Evolutionary conservation across 2,797 vertebrate species (phyloP), one percentile per base, ranked within the genome.

Genomic region (Danio choprae): DNA sequence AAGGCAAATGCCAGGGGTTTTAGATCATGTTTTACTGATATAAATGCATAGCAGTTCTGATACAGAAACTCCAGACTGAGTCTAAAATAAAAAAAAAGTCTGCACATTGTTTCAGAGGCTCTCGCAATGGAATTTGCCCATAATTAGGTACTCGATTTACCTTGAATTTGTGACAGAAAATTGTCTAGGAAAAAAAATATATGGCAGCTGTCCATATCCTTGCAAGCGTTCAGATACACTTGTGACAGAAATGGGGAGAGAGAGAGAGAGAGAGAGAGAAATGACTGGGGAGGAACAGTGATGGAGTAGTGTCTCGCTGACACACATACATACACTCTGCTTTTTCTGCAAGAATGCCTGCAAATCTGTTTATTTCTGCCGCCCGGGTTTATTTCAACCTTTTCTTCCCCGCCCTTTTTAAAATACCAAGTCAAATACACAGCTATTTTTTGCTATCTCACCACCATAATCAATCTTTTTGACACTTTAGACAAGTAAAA

Each of bases 391-490:
- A 79, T 87, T 53, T 29, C 85, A 69, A 36, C 71, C 29, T 38
- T 79, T 44, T 10, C 8, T 46, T 77, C 46, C 43, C 44, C 22
- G 2, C 60, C 22, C 44, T 69, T 48, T 78, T 41, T 50, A 64
- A 78, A 78, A 79, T 55, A 63, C 36, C 18, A 63, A 22, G 40
- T 44, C 10, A 9, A 56, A 44, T 73, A 43, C 81, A 48, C 10
- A 11, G 59, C 36, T 16, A 70, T 65, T 74, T 82, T 77, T 29
- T 40, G 53, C 46, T 72, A 72, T 85, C 62, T 78, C 68, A 62
- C 36, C 22, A 69, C 64, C 12, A 13, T 83, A 74, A 82, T 84
- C 76, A 69, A 81, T 86, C 74, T 77, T 40, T 63, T 63, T 84
- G 69, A 83, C 72, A 59, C 53, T 60, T n/a, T 74, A 77, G 56